Base-by-base conservation (phyloP, 2,797 vertebrate genomes). In the Parotocinclus haroldoi region DNA sequence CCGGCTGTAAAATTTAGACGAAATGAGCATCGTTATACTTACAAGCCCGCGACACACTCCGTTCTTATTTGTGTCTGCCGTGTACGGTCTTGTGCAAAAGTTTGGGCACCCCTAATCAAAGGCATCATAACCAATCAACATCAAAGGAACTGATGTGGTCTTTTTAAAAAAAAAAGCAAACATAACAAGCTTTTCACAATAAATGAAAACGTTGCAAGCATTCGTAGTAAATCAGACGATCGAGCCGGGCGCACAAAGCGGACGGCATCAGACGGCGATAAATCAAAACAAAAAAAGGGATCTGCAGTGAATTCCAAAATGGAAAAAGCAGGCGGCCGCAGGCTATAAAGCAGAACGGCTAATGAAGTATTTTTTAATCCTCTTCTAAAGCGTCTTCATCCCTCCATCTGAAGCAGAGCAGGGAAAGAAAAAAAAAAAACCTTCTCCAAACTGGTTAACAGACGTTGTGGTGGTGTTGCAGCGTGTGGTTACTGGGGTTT, bases 231-330 rank as follows among this genome's bases (percentile, higher is more conserved):
- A 59, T 52, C 19, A 42, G 17, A 38, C 27, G 51, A 61, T 27
- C 53, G 48, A 67, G 54, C 19, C 39, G 46, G 38, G 48, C 19
- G 60, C 68, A 63, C 53, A 37, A 46, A 50, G 56, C 73, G 67
- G 65, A 54, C 71, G 76, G 65, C 69, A 50, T 69, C 52, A 76
- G 52, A 66, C 45, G 38, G 19, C 49, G 50, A 70, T 75, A 76
- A 76, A 72, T 72, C 70, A 63, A 49, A 62, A 37, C 63, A 27
- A 27, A 2, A 27, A 27, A 27, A 27, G 27, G 27, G 75, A 58
- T 72, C 77, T 75, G 53, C 45, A 44, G 42, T 52, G 49, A 65
- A 71, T 44, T 62, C n/a, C n/a, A n/a, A n/a, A n/a, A n/a, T 55
- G 69, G 68, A 40, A 60, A 55, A 72, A 58, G 27, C 62, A 62